phyloP scores from a whole-genome alignment of 2,113 vertebrate genomes.

The Mirounga angustirostris region DNA sequence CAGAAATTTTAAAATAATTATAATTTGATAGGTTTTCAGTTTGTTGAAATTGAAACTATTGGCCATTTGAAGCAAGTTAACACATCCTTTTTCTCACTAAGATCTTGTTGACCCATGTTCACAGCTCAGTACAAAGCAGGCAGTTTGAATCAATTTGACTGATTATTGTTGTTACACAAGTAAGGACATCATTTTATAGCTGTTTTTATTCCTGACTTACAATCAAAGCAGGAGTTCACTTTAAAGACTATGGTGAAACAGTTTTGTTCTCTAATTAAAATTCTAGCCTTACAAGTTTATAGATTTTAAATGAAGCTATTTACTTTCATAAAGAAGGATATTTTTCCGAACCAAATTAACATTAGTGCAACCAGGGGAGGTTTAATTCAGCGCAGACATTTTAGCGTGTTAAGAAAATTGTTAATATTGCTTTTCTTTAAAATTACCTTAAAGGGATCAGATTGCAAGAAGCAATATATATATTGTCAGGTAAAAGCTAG shows the following conservation, averaged over 20 bases:
- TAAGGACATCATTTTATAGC: slow-evolving; percentile 16
- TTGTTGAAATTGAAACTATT: slow-evolving; percentile 26
- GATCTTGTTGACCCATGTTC: slow-evolving; percentile 43
- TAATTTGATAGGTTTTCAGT: not conserved
- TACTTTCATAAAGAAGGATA: slow-evolving; percentile 47
- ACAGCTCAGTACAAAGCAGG: not conserved
- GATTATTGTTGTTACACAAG: slow-evolving; percentile 2
- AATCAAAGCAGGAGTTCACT: slow-evolving; percentile 41
- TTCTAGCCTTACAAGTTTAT: slow-evolving; percentile 2
- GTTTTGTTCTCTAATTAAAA: slow-evolving; percentile 57
- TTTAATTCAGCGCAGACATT: not conserved
- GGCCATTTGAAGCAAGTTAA: slow-evolving; percentile 41
- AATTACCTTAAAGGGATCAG: slow-evolving; percentile 30
- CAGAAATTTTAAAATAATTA: slow-evolving; percentile 50
- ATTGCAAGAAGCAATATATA: not conserved
- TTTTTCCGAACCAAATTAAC: slow-evolving; percentile 51
- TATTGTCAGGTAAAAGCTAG: not conserved
- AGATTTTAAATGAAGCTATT: slow-evolving; percentile 68
- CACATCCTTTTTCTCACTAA: slow-evolving; percentile 64
- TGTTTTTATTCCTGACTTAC: slow-evolving; percentile 48
- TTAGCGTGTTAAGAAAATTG: not conserved
- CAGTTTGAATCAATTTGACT: slow-evolving; percentile 59
- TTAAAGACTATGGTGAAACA: not conserved
- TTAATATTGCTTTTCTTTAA: slow-evolving; percentile 41
- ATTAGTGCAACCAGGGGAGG: slow-evolving; percentile 36